These are phyloP conservation scores for Catharus fuscescens DNA, from an alignment of 2,113 vertebrate species.

Conservation along the genomic window DNA sequence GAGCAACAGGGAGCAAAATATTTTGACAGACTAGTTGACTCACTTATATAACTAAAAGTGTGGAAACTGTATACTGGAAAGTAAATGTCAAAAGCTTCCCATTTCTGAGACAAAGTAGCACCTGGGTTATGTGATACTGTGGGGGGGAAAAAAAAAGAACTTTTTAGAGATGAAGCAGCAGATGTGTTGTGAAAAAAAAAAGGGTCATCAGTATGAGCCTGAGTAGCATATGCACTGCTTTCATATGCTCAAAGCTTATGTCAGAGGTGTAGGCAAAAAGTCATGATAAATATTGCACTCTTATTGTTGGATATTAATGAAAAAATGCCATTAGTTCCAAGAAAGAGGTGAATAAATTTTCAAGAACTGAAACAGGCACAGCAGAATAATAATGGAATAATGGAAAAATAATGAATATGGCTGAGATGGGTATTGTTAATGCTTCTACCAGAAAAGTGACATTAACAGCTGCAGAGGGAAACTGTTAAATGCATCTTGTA, in stretches of 20 bases:
- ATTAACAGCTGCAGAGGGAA: not conserved
- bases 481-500: not conserved
- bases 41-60: not conserved
- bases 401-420: not conserved
- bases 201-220: not conserved
- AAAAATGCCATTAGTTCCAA: not conserved
- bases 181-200: constrained; percentile 21
- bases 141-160: not conserved
- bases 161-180: constrained; percentile 17
- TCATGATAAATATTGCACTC: not conserved
- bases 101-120: constrained; percentile 26
- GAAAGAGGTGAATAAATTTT: not conserved
- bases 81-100: not conserved
- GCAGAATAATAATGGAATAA: not conserved
- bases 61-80: not conserved
- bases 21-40: not conserved
- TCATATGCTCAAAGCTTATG: not conserved
- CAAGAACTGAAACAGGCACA: not conserved
- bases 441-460: not conserved
- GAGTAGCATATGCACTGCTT: not conserved
- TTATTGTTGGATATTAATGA: not conserved
- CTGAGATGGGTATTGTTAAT: not conserved
- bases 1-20: not conserved
- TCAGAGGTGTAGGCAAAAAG: not conserved
- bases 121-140: not conserved